Evolutionary conservation across 2,797 vertebrate species (phyloP).

Genomic region (Sebastes flavidus): DNA sequence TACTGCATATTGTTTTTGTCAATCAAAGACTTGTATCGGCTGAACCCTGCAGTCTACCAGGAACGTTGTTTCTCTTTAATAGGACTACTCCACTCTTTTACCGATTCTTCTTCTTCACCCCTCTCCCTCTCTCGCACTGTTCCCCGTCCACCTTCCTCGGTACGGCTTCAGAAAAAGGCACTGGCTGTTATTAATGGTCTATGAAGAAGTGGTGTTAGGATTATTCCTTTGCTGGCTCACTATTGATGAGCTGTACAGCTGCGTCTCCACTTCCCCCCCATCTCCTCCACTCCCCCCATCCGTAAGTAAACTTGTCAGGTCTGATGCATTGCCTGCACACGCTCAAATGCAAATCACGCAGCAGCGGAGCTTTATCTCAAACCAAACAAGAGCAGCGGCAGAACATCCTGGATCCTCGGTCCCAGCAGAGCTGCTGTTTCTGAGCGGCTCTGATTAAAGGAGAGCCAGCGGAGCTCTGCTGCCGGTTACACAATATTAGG

Average conservation of each 20-base stretch:
- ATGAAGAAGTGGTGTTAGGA: constrained; percentile 30
- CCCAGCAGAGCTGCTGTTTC: constrained; percentile 50
- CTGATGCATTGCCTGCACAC: constrained; percentile 67
- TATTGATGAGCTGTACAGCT: constrained; percentile 66
- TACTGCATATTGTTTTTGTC: background rate
- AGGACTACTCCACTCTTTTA: background rate
- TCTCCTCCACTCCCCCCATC: background rate
- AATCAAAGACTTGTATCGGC: background rate
- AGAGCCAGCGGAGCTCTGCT: constrained; percentile 35
- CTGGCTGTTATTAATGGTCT: constrained; percentile 60
- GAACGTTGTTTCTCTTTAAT: background rate
- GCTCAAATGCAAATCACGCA: constrained; percentile 68
- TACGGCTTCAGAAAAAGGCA: constrained; percentile 15
- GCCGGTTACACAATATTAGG: constrained; percentile 41
- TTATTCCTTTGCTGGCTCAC: constrained; percentile 44
- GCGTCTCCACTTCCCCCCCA: background rate
- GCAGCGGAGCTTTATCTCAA: constrained; percentile 61
- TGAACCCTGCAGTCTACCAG: background rate
- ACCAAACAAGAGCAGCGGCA: constrained; percentile 61
- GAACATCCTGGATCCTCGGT: constrained; percentile 49
- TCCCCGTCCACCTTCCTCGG: background rate
- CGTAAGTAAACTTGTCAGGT: constrained; percentile 70
- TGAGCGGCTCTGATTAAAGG: constrained; percentile 55
- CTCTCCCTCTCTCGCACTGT: background rate
- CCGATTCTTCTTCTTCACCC: background rate